phyloP scores from a whole-genome alignment of 2,888 invertebrate genomes.

The Bellardia bayeri region DNA sequence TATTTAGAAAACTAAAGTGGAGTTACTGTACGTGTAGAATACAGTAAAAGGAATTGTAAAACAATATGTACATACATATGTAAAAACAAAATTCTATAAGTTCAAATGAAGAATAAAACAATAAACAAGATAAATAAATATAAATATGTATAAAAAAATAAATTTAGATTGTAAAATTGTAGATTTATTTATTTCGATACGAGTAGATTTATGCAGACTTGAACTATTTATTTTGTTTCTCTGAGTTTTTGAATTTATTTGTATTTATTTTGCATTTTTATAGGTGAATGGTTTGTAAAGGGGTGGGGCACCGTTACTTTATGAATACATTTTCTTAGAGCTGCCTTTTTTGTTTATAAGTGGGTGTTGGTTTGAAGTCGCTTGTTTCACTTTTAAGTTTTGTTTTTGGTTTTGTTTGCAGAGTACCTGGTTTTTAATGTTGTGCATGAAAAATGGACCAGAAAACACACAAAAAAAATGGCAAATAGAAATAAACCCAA shows the following conservation, averaged over 20 bases:
- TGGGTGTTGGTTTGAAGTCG: slow-evolving; percentile 45
- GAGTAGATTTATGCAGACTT: slow-evolving; percentile 22
- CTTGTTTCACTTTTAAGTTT: not conserved
- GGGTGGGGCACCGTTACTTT: slow-evolving; percentile 61
- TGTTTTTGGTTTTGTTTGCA: not conserved
- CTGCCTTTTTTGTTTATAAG: slow-evolving; percentile 1
- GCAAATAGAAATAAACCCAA: not conserved
- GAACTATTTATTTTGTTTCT: slow-evolving; percentile 30
- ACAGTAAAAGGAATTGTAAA: not conserved
- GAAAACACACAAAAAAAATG: not conserved
- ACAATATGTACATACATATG: slow-evolving; percentile 6
- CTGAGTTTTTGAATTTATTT: not conserved
- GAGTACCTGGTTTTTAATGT: slow-evolving; percentile 8
- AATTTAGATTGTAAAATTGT: slow-evolving; percentile 49
- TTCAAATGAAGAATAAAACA: slow-evolving; percentile 34
- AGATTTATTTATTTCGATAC: slow-evolving; percentile 12
- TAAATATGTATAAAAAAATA: slow-evolving; percentile 14
- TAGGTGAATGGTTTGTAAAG: slow-evolving; percentile 51
- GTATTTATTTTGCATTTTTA: slow-evolving; percentile 21
- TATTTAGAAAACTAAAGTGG: not conserved
- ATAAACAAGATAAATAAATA: slow-evolving; percentile 21
- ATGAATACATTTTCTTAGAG: slow-evolving; percentile 7
- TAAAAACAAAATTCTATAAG: slow-evolving; percentile 15
- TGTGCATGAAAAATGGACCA: not conserved
- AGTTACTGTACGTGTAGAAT: not conserved